Base-by-base conservation (phyloP, 2,797 vertebrate species). In the Ctenopoma multispine region DNA sequence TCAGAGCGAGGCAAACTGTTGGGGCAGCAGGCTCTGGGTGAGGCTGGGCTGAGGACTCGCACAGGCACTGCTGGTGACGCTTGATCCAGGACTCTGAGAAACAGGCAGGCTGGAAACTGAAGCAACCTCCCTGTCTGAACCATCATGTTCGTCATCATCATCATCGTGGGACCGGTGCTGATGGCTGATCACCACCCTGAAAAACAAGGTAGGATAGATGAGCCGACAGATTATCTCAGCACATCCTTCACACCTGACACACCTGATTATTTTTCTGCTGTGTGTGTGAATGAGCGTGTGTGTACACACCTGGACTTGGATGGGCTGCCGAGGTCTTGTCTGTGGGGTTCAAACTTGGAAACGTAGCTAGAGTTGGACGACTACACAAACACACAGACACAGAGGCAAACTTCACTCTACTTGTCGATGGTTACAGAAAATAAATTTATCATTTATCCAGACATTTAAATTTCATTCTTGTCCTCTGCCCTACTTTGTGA, bases 321-420 rank as follows among this genome's bases (percentile, higher is more conserved):
- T 9, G 75, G 71, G 38, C 69, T 93, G 89, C 75, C 83, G 9
- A 20, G 84, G 80, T 0, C 94, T 72, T 4, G 92, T 91, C 69
- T 92, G 81, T 82, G 93, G 92, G 69, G 79, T 90, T 84, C 96
- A 87, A 46, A 93, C 92, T 3, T 94, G 6, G 87, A 82, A 23
- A 69, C 40, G 71, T 46, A 88, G 83, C 75, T 86, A 13, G 63
- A 54, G 75, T 87, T 89, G 63, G 87, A 96, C 87, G 96, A 96
- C 81, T 97, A 13, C 5, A 36, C 8, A 63, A 21, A 81, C 15
- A 72, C 40, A 73, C 31, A 34, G 31, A 44, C 0, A 38, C 36
- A 83, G 11, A 69, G 0, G 53, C 18, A 43, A 36, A 46, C 18
- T 20, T 62, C 4, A 41, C 4, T 34, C 5, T 11, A 40, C 3